Evolutionary conservation across 2,888 invertebrate species (phyloP), one percentile per base, ranked within the genome.

Genomic region (Euspilapteryx auroguttella): DNA sequence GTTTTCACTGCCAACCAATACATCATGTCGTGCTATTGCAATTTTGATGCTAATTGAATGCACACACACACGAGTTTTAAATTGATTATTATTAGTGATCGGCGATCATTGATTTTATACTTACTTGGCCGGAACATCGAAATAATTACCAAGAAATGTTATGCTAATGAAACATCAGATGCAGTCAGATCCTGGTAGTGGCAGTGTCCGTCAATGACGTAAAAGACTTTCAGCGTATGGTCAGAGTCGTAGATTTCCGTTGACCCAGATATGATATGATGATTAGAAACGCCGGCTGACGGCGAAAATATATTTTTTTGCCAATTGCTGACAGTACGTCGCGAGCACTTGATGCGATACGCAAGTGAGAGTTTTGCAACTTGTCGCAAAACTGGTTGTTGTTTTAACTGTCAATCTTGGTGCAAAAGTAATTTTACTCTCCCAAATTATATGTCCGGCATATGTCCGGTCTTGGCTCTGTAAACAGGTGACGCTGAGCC

Each of bases 341-440:
- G 52, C 51, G 56, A 52, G 55, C 31, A 63, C 59, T 47, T 49
- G 55, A 55, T 49, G 55, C 61, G 69, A 64, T 61, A 57, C 54
- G 64, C 54, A 45, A 73, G 75, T 71, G 75, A 75, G 75, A 75
- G 75, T 73, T 68, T 61, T 54, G 56, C 58, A 55, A 58, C 57
- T 56, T 65, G 63, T 65, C 61, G 59, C 62, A 66, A 55, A 71
- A 73, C 71, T 71, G 65, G 65, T 69, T 65, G 65, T 69, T 64
- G 66, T 59, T 47, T 48, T 51, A 58, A 55, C 49, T 47, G 49
- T 43, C 45, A 41, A 47, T 42, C 47, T 43, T 49, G 42, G 41
- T 44, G 46, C 54, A 48, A 56, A 55, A 55, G 52, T 63, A 57
- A 62, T 65, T 54, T n/a, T n/a, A n/a, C n/a, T n/a, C n/a, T 46